These are phyloP conservation scores for Drosophila mercatorum DNA, from an alignment of 2,888 invertebrate genomes.

Conservation along the genomic window DNA sequence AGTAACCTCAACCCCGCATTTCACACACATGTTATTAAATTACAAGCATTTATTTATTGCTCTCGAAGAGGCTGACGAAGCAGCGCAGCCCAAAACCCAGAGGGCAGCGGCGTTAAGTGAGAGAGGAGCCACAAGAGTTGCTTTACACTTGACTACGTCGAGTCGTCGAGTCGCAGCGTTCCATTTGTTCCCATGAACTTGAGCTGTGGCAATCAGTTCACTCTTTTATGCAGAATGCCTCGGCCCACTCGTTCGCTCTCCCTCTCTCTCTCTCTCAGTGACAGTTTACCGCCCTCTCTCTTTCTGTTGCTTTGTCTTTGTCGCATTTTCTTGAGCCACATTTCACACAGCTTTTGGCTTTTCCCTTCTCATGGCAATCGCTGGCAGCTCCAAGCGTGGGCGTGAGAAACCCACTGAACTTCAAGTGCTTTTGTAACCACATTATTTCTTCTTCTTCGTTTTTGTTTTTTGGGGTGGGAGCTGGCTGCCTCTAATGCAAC, in stretches of 20 bases:
- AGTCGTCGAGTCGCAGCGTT: slow-evolving; percentile 51
- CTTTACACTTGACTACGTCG: slow-evolving; percentile 66
- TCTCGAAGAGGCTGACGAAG: slow-evolving; percentile 12
- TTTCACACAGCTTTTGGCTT: slow-evolving; percentile 69
- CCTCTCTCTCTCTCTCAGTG: background rate
- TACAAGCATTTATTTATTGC: slow-evolving; percentile 38
- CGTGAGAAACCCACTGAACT: slow-evolving; percentile 74
- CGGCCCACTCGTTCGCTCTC: background rate
- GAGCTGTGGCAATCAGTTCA: slow-evolving; percentile 54
- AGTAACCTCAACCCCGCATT: slow-evolving; percentile 10
- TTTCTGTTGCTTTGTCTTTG: slow-evolving; percentile 31
- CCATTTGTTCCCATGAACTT: slow-evolving; percentile 70
- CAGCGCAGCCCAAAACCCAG: background rate
- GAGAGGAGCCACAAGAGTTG: background rate
- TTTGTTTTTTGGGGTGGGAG: slow-evolving; percentile 33
- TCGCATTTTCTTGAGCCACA: slow-evolving; percentile 26
- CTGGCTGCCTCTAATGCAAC: slow-evolving; percentile 48
- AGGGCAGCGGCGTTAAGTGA: background rate
- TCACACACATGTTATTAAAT: slow-evolving; percentile 52
- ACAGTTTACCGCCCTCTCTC: background rate
- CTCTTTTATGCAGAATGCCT: slow-evolving; percentile 55
- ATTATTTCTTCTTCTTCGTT: slow-evolving; percentile 1
- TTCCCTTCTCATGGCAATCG: slow-evolving; percentile 67
- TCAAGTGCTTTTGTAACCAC: slow-evolving; percentile 61
- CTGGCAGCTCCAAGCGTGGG: slow-evolving; percentile 58